A percentile compares a stretch with the other conserved stretches of the same genome.
Conservation (phyloP, 2,113 vertebrate genomes). For the Scolopax mira region DNA sequence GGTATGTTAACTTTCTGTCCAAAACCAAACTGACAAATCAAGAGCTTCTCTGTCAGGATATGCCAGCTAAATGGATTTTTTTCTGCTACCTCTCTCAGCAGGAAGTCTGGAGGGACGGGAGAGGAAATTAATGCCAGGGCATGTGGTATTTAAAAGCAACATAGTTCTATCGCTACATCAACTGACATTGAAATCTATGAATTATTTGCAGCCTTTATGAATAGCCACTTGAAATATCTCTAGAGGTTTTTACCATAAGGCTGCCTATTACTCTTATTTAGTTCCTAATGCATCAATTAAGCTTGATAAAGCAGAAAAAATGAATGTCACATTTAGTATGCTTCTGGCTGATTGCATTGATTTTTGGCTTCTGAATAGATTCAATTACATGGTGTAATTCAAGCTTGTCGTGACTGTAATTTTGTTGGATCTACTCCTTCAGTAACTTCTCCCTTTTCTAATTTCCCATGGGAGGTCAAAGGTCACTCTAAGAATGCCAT, state of each 20-base stretch:
- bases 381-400: slow-evolving; percentile 68
- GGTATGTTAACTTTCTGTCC: not conserved
- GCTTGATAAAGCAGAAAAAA: slow-evolving; percentile 72
- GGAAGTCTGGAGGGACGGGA: not conserved
- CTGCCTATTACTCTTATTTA: slow-evolving; percentile 65
- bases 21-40: slow-evolving; percentile 14
- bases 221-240: slow-evolving; percentile 58
- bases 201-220: slow-evolving; percentile 43
- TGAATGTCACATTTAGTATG: slow-evolving; percentile 72
- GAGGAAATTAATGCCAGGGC: not conserved
- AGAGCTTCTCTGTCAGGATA: slow-evolving; percentile 1
- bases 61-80: slow-evolving; percentile 1
- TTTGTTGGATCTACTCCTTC: slow-evolving; percentile 62
- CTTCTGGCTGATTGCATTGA: slow-evolving; percentile 73
- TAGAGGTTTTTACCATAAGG: slow-evolving; percentile 42
- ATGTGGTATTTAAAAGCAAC: not conserved
- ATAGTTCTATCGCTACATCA: slow-evolving; percentile 3
- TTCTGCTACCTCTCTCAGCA: not conserved
- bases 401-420: slow-evolving; percentile 63
- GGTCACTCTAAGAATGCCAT: not conserved
- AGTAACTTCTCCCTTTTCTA: slow-evolving; percentile 69
- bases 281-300: slow-evolving; percentile 66
- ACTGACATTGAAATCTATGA: slow-evolving; percentile 24
- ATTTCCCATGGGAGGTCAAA: slow-evolving; percentile 62
- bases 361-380: slow-evolving; percentile 74